Evolutionary conservation across 1,140 invertebrate species (phyloP).

Genomic region (Phthorimaea operculella): DNA sequence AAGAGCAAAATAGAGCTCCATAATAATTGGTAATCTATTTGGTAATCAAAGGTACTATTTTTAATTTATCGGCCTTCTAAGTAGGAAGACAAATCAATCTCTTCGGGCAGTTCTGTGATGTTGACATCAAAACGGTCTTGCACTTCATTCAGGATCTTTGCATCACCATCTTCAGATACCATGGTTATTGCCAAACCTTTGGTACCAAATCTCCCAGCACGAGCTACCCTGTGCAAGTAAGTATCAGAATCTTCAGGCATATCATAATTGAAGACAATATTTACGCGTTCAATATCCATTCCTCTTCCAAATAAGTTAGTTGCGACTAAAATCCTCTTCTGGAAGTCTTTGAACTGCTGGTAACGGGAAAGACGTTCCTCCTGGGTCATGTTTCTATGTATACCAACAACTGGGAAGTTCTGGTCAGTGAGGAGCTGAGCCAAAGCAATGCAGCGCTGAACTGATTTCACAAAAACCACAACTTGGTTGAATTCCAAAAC

Average conservation of each 20-base stretch:
- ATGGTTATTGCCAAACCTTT: conserved; percentile 98
- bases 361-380: conserved; percentile 97
- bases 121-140: conserved; percentile 99
- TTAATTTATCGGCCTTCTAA: conserved; percentile 70
- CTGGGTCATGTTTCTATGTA: conserved; percentile 98
- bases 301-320: conserved; percentile 99
- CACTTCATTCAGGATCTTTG: conserved; percentile 97
- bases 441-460: conserved; percentile 97
- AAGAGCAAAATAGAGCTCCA: no score
- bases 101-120: conserved; percentile 97
- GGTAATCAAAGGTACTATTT: conserved; percentile 32
- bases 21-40: no score
- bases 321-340: conserved; percentile 91
- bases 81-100: conserved; percentile 97
- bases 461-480: conserved; percentile 99
- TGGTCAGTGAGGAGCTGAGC: conserved; percentile 96
- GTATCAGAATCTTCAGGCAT: conserved; percentile 99
- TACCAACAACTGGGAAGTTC: conserved; percentile 99
- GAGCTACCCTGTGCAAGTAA: conserved; percentile 97
- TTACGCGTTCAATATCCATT: conserved; percentile 98
- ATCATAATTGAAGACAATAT: conserved; percentile 99
- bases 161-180: conserved; percentile 97
- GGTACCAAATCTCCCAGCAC: conserved; percentile 98
- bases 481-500: conserved; percentile 99
- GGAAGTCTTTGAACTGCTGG: conserved; percentile 99